Conservation (phyloP, 30 jellyfish, hydroid and myxozoan species). For the Sanderia malayensis region DNA sequence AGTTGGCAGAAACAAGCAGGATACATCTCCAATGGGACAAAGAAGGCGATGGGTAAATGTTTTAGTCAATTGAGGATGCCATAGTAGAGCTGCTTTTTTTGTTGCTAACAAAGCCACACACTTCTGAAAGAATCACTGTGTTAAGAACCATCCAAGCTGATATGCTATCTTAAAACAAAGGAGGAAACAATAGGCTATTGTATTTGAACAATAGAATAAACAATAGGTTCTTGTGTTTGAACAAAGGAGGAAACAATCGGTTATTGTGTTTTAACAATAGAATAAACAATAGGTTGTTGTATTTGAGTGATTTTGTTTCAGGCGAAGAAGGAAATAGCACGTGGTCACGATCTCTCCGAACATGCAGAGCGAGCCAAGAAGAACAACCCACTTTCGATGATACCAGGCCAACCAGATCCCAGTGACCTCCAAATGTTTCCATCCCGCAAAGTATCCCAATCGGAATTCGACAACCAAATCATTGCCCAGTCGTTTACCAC, state of each 20-base stretch:
- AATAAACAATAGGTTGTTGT: too few species aligned
- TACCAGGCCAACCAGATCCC: conserved; percentile 40
- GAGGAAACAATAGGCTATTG: too few species aligned
- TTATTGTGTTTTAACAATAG: too few species aligned
- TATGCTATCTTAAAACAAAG: too few species aligned
- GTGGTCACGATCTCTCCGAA: conserved; percentile 79
- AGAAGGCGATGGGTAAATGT: conserved; percentile 72
- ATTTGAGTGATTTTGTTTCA: conserved; percentile 10
- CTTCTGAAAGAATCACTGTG: too few species aligned
- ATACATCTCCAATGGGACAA: conserved; percentile 12
- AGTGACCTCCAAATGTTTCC: conserved; percentile 1
- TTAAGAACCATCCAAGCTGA: too few species aligned
- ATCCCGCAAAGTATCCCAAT: conserved; percentile 18
- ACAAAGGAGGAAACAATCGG: too few species aligned
- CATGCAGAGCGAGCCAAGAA: conserved; percentile 86
- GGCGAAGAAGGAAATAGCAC: conserved; percentile 91
- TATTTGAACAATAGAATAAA: too few species aligned
- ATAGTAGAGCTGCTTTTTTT: too few species aligned
- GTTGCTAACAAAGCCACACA: too few species aligned
- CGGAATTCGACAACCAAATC: conserved; percentile 10
- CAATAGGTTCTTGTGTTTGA: too few species aligned
- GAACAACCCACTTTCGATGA: conserved; percentile 37
- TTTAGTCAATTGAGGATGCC: too few species aligned
- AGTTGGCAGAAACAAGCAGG: conserved; percentile 21
- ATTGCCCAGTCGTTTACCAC: conserved; percentile 9